A percentile compares a stretch with the other conserved stretches of the same genome.
Conservation (phyloP, 1,140 invertebrate species). For the Bemisia tabaci region DNA sequence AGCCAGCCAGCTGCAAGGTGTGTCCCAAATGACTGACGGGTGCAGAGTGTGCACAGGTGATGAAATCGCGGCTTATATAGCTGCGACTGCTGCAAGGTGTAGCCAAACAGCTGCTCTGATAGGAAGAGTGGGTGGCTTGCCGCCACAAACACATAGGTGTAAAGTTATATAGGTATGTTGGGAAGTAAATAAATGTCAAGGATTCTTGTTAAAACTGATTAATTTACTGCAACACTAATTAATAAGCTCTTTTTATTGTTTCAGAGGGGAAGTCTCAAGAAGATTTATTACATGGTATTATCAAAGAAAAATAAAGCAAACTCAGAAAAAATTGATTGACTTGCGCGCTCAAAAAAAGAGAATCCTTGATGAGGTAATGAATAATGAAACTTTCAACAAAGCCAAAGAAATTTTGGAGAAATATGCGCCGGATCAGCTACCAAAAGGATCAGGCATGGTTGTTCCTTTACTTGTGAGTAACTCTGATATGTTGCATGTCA, state of each 20-base stretch:
- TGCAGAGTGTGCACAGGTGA: too few species aligned
- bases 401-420: slow-evolving; percentile 83
- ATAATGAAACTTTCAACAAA: slow-evolving; percentile 95
- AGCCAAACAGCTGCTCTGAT: too few species aligned
- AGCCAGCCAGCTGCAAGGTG: too few species aligned
- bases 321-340: slow-evolving; percentile 55
- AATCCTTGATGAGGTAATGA: slow-evolving; percentile 89
- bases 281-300: slow-evolving; percentile 76
- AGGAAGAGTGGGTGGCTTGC: too few species aligned
- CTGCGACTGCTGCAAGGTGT: too few species aligned
- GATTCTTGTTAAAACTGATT: too few species aligned
- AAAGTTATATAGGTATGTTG: too few species aligned
- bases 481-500: background rate
- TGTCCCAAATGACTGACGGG: too few species aligned
- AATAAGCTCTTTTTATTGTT: slow-evolving; percentile 26
- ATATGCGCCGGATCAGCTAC: slow-evolving; percentile 56
- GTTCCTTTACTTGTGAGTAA: slow-evolving; percentile 10
- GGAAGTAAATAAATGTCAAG: too few species aligned
- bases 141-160: too few species aligned
- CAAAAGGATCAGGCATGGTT: slow-evolving; percentile 16
- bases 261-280: slow-evolving; percentile 64
- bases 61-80: too few species aligned
- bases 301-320: slow-evolving; percentile 62
- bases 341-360: slow-evolving; percentile 71
- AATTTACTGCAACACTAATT: too few species aligned